Evolutionary conservation across 2,797 vertebrate genomes (phyloP), one percentile per base, ranked within the genome.

Genomic region (Allobates femoralis): DNA sequence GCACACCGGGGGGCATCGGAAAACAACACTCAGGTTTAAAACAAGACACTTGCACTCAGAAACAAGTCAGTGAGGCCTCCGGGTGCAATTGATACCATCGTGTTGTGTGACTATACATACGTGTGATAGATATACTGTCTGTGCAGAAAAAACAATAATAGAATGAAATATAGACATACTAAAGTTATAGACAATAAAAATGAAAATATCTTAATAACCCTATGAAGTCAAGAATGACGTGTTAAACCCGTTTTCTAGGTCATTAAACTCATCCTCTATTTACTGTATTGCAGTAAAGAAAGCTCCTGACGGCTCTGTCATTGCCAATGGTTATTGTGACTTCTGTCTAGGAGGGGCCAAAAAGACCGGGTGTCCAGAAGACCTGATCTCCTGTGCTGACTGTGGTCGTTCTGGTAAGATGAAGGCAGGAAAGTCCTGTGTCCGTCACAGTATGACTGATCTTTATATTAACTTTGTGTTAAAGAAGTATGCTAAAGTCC

Each of bases 341-440:
- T 98, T 98, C 94, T 98, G 97, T 91, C 94, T 98, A 77, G 97
- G 97, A 64, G 97, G 97, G 90, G 97, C 96, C 79, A 98, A 97
- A 95, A 98, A 98, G 94, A 98, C 96, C 0, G 97, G 97, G 88
- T 98, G 97, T 93, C 97, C 97, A 0, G 97, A 98, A 93, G 97
- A 98, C 93, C 96, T 98, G 79, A 98, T 98, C 90, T 98, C 97
- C 92, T 98, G 97, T 89, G 97, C 97, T 3, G 97, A 98, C 94
- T 98, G 97, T 87, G 97, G 97, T 80, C 96, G 97, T 90, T 98
- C 97, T 94, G 97, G 97, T 98, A 94, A 92, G 71, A 74, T 26
- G 10, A 26, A 3, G 23, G 37, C 6, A 21, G 32, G 34, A 2
- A 5, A 67, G 30, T 28, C 5, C 32, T 21, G 7, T 18, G 18